phyloP scores from a whole-genome alignment of 2,113 vertebrate species.

The Climacteris rufus region DNA sequence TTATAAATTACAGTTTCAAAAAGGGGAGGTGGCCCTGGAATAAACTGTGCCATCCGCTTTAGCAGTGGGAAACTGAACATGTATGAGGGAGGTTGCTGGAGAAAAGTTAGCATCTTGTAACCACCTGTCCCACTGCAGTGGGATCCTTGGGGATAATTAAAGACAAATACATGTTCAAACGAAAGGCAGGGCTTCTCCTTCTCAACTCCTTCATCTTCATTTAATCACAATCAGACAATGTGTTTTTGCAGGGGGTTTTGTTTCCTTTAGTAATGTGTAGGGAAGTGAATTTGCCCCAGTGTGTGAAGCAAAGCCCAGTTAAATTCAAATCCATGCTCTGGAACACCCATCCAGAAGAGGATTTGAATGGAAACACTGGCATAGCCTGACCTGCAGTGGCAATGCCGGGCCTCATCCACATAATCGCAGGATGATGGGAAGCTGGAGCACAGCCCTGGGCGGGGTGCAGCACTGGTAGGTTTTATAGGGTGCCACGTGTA shows the following conservation, averaged over 20 bases:
- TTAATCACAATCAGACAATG: not conserved
- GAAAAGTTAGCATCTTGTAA: not conserved
- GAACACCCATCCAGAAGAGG: not conserved
- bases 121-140: not conserved
- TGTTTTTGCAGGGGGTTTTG: not conserved
- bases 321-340: not conserved
- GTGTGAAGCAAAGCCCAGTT: not conserved
- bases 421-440: not conserved
- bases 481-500: constrained; percentile 57
- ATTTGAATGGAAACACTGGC: not conserved
- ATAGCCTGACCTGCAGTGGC: not conserved
- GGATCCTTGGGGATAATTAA: not conserved
- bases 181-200: not conserved
- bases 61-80: not conserved
- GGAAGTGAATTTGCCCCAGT: not conserved
- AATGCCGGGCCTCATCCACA: not conserved
- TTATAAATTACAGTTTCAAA: not conserved
- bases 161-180: not conserved
- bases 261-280: not conserved
- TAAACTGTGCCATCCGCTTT: not conserved
- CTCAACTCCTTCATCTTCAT: not conserved
- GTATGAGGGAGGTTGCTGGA: not conserved
- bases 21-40: not conserved
- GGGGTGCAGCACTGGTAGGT: not conserved
- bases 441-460: constrained; percentile 1